Conservation (phyloP, 2,888 invertebrate genomes). For the Zootermopsis nevadensis region DNA sequence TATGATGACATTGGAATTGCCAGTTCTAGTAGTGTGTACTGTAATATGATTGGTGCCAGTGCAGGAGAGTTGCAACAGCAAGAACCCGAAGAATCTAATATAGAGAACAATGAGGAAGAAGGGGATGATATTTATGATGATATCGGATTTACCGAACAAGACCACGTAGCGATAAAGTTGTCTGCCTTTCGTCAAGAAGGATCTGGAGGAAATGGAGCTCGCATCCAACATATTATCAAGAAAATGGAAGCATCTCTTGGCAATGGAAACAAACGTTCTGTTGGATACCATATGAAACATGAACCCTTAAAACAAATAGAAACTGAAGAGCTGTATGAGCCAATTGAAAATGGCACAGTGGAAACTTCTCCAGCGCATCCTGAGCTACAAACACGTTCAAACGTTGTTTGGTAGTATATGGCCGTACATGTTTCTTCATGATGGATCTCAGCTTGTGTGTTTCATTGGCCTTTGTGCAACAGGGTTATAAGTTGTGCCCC, state of each 20-base stretch:
- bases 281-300: neutral
- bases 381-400: neutral
- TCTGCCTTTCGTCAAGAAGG: neutral
- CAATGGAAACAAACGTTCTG: neutral
- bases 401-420: neutral
- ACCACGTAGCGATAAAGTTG: neutral
- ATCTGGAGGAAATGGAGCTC: slow-evolving; percentile 1
- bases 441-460: too few species aligned
- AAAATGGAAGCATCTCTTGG: slow-evolving; percentile 31
- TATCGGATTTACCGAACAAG: slow-evolving; percentile 38
- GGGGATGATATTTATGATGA: slow-evolving; percentile 46
- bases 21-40: neutral
- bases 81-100: neutral
- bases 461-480: too few species aligned
- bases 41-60: neutral
- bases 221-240: slow-evolving; percentile 29
- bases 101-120: slow-evolving; percentile 21
- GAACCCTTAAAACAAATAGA: neutral
- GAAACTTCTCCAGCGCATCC: neutral
- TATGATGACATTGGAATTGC: slow-evolving; percentile 43
- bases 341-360: slow-evolving; percentile 17
- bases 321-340: slow-evolving; percentile 40
- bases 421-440: too few species aligned
- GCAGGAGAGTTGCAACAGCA: neutral
- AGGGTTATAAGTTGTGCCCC: too few species aligned